Evolutionary conservation across 2,888 invertebrate genomes (phyloP).

Genomic region (Antheraea yamamai): DNA sequence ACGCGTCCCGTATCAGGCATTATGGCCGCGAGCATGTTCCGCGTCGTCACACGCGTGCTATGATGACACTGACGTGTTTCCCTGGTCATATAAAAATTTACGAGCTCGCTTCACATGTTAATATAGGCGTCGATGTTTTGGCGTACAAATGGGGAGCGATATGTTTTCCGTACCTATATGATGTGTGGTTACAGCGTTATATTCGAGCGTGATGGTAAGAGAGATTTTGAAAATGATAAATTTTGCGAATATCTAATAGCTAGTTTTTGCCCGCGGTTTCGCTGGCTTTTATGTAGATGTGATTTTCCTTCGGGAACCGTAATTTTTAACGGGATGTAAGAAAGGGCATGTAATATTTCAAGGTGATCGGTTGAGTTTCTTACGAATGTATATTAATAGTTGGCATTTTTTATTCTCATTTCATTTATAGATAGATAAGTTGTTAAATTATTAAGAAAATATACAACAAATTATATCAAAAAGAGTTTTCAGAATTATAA

Average conservation of each 20-base stretch:
- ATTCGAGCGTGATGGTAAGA: not conserved
- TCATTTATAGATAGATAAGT: too few species aligned
- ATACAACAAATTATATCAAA: too few species aligned
- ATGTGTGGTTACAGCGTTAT: not conserved
- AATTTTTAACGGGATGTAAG: too few species aligned
- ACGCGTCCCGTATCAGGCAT: conserved; percentile 40
- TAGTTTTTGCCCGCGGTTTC: not conserved
- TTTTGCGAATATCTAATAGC: not conserved
- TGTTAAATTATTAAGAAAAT: too few species aligned
- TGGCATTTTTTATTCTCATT: too few species aligned
- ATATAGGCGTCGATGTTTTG: conserved; percentile 39
- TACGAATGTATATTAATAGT: too few species aligned
- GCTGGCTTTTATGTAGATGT: too few species aligned
- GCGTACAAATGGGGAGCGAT: conserved; percentile 11
- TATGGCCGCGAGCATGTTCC: conserved; percentile 36
- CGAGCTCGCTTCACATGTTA: conserved; percentile 59
- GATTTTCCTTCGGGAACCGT: too few species aligned
- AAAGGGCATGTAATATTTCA: too few species aligned
- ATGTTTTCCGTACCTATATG: not conserved
- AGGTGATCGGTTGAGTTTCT: too few species aligned
- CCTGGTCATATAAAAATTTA: conserved; percentile 69
- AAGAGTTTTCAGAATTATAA: too few species aligned
- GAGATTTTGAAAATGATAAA: not conserved
- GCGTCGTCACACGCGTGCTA: conserved; percentile 43
- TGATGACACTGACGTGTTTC: conserved; percentile 56